phyloP scores from a whole-genome alignment of 2,888 invertebrate genomes.

The Macaria liturata region DNA sequence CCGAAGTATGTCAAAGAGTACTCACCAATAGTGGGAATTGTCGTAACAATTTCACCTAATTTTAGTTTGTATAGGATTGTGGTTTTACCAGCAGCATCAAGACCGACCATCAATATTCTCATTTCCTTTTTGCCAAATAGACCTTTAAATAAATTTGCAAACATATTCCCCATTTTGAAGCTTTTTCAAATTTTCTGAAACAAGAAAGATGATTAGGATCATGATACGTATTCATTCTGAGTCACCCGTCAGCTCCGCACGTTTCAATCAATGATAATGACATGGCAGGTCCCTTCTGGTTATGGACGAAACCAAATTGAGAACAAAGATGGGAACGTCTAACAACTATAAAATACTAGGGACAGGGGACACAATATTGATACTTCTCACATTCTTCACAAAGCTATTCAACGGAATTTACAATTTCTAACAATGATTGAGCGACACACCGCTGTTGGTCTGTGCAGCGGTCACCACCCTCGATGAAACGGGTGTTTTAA shows the following conservation, averaged over 20 bases:
- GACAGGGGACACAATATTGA: slow-evolving; percentile 4
- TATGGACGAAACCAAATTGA: slow-evolving; percentile 43
- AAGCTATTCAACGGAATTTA: slow-evolving; percentile 24
- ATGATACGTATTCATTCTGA: slow-evolving; percentile 59
- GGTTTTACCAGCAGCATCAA: slow-evolving; percentile 99
- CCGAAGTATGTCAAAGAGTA: slow-evolving; percentile 67
- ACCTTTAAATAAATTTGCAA: slow-evolving; percentile 98
- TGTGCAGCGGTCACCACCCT: slow-evolving; percentile 81
- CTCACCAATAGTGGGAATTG: slow-evolving; percentile 98
- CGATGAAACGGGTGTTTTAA: slow-evolving; percentile 41
- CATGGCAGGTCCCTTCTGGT: slow-evolving; percentile 73
- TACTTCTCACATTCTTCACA: slow-evolving; percentile 19
- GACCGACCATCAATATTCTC: slow-evolving; percentile 99
- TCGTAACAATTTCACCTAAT: slow-evolving; percentile 99
- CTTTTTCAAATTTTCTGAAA: slow-evolving; percentile 80
- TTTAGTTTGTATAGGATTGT: slow-evolving; percentile 99
- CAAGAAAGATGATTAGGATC: slow-evolving; percentile 51
- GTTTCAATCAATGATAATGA: slow-evolving; percentile 81
- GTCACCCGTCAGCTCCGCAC: slow-evolving; percentile 71
- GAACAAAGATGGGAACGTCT: slow-evolving; percentile 29
- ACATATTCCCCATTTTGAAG: slow-evolving; percentile 97
- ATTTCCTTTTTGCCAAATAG: slow-evolving; percentile 99
- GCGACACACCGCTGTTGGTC: slow-evolving; percentile 83
- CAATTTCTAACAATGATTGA: slow-evolving; percentile 63
- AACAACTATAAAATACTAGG: slow-evolving; percentile 2